Evolutionary conservation across 2,113 vertebrate species (phyloP).

Genomic region (Alexandromys fortis): DNA sequence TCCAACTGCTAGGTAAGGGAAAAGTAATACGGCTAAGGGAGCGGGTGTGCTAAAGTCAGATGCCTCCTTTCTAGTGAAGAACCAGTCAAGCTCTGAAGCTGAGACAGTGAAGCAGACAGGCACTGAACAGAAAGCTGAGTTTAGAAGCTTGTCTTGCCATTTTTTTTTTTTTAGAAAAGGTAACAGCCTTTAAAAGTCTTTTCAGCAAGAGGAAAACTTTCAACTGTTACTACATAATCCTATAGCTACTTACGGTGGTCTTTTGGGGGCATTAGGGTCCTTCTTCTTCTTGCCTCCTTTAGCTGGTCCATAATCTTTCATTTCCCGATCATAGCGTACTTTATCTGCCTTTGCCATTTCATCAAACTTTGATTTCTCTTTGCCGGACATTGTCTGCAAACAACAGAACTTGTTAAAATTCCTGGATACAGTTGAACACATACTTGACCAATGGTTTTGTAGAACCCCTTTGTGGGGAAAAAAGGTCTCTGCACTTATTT

Average conservation of each 20-base stretch:
- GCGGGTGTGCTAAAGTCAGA: neutral
- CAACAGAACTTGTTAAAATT: conserved; percentile 36
- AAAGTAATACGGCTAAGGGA: neutral
- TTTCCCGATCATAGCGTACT: conserved; percentile 93
- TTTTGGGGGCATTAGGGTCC: conserved; percentile 92
- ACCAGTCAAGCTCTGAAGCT: neutral
- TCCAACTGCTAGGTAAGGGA: neutral
- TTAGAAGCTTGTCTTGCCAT: neutral
- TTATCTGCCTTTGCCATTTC: conserved; percentile 94
- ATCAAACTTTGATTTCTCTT: conserved; percentile 93
- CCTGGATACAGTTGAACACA: neutral
- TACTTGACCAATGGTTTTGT: neutral
- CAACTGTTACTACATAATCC: neutral
- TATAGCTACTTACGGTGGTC: conserved; percentile 89
- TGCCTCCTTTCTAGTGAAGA: neutral
- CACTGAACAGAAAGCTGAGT: neutral
- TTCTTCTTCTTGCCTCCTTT: conserved; percentile 93
- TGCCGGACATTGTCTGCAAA: conserved; percentile 91
- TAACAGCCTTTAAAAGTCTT: neutral
- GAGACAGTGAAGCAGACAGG: neutral
- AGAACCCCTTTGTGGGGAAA: neutral
- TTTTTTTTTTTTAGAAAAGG: neutral
- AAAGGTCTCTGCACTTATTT: neutral
- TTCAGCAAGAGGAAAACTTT: neutral
- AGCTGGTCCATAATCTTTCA: conserved; percentile 92